These are phyloP conservation scores for Sesamia nonagrioides DNA, from an alignment of 1,140 invertebrate genomes.

Conservation along the genomic window DNA sequence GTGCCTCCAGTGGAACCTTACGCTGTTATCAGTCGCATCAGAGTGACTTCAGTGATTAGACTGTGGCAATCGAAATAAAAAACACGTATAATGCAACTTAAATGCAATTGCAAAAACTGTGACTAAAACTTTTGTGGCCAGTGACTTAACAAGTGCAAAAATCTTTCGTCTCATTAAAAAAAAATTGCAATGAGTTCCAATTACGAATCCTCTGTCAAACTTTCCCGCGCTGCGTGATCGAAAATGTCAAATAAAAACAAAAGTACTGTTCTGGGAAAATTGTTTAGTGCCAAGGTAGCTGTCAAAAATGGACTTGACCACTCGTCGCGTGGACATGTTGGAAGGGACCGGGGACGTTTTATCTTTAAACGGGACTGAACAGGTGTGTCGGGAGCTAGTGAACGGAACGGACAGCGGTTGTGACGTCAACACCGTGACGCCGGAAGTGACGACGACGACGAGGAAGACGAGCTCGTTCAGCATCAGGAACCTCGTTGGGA, in stretches of 20 bases:
- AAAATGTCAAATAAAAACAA: constrained; percentile 53
- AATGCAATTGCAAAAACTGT: constrained; percentile 28
- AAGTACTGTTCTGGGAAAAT: constrained; percentile 26
- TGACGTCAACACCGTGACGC: constrained; percentile 71
- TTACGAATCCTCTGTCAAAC: constrained; percentile 40
- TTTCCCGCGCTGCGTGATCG: constrained; percentile 40
- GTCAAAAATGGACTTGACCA: constrained; percentile 82
- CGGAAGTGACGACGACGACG: constrained; percentile 61
- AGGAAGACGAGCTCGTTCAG: constrained; percentile 78
- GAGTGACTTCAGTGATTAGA: constrained; percentile 31
- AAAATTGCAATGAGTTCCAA: constrained; percentile 55
- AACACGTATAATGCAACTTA: not conserved
- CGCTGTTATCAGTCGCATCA: constrained; percentile 28
- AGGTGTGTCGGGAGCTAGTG: constrained; percentile 71
- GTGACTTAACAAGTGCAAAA: constrained; percentile 41
- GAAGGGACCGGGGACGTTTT: constrained; percentile 61
- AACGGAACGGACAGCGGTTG: constrained; percentile 68
- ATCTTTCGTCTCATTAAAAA: constrained; percentile 1
- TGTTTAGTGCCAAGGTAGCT: constrained; percentile 42
- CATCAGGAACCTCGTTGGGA: constrained; percentile 78
- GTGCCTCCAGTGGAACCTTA: constrained; percentile 16
- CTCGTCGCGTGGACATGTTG: constrained; percentile 69
- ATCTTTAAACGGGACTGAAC: constrained; percentile 66
- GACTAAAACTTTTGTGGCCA: constrained; percentile 31
- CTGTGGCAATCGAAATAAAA: constrained; percentile 9